Evolutionary conservation across 2,113 vertebrate genomes (phyloP), one percentile per base, ranked within the genome.

Genomic region (Microtus richardsoni): DNA sequence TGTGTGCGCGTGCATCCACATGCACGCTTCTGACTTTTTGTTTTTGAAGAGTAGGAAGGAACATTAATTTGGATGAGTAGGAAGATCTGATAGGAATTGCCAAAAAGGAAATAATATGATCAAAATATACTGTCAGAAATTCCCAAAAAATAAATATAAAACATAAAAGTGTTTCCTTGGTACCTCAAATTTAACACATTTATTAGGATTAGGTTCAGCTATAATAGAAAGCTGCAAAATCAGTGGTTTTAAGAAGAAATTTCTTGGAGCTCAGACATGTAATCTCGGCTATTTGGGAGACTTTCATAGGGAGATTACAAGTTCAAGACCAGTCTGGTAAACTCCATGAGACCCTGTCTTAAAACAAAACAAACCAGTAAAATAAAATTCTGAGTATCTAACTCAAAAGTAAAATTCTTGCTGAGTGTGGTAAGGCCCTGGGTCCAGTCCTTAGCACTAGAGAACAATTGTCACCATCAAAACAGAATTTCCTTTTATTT

Each of bases 141-240:
- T 58, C 2, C 52, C 8, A 22, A 36, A 79, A 80, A 22, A 36
- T 36, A 6, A 80, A 80, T 36, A n/a, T 58, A 58, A 54, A 82
- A 3, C 33, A 80, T 82, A 16, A 60, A 80, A 58, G 22, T 13
- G 49, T 87, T 70, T 60, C 26, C 47, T 49, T 91, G 47, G 85
- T 11, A 30, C 30, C n/a, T 88, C 71, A 88, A 64, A 90, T 10
- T 70, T n/a, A 94, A 39, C 41, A 54, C 3, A 64, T 91, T 47
- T 82, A 41, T 85, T 93, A 77, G 49, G 49, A 66, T 73, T 80
- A 73, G 22, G 66, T 44, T 95, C 30, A 73, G 22, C 39, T 62
- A 19, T 88, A 71, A 77, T 41, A 77, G 88, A 95, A 64, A 91
- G 66, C 28, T 10, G 66, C 26, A 82, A 77, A 91, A 68, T 78